Evolutionary conservation across 2,113 vertebrate species (phyloP), one percentile per base, ranked within the genome.

Genomic region (Zootoca vivipara): DNA sequence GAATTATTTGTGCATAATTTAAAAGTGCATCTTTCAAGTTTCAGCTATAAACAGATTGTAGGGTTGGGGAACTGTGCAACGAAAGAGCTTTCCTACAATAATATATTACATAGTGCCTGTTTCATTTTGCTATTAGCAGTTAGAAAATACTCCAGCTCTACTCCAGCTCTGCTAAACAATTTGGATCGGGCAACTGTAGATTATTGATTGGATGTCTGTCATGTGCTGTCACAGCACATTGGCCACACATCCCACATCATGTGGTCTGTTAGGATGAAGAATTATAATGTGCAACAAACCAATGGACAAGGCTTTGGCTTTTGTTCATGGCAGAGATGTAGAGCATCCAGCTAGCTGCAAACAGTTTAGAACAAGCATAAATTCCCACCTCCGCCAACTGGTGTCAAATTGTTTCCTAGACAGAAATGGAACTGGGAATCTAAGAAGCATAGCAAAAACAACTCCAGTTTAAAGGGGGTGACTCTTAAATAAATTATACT

Each of bases 251-350:
- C 30, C 13, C 38, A 2, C 4, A 62, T 84, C 75, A 77, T 6
- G 3, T 30, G 38, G 7, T 40, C 0, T 38, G 20, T 85, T 1
- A 5, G 2, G 10, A 10, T 52, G 72, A 67, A 78, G 13, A 35
- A 64, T 67, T 26, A 58, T 81, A 82, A 58, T 2, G 1, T n/a
- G 33, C 73, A 85, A 38, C 70, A 74, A 28, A 33, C 13, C 74
- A 0, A 0, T 7, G 15, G 1, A 0, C 1, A 22, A 42, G 35
- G 69, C 16, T 46, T 67, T 82, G 78, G 58, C 8, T 52, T 12
- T 0, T 5, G 5, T 40, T 7, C 0, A 8, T 40, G 79, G 70
- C 70, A 86, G 18, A 3, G n/a, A 56, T 62, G 1, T 9, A 0
- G 2, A 1, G 5, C 7, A 5, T 46, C 42, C 2, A 52, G 7